phyloP scores from a whole-genome alignment of 2,113 vertebrate genomes.

The Ibidorhyncha struthersii region DNA sequence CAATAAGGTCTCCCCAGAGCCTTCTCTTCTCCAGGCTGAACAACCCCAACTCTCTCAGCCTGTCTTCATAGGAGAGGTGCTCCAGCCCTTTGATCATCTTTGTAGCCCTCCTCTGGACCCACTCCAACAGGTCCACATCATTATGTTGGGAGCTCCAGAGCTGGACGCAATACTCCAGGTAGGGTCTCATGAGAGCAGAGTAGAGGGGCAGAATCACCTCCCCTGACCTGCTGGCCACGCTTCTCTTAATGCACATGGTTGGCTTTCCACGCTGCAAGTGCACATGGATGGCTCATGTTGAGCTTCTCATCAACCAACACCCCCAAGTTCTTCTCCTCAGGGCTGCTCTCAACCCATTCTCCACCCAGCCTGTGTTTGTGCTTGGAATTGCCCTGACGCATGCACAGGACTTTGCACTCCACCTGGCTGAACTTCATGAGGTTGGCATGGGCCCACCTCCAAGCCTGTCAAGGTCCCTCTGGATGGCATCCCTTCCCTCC shows the following conservation, averaged over 20 bases:
- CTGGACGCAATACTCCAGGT: no score
- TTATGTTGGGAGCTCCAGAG: not conserved
- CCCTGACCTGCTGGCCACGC: not conserved
- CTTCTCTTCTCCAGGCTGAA: not conserved
- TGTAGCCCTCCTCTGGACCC: not conserved
- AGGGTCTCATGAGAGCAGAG: no score
- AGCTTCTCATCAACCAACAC: not conserved
- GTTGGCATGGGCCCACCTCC: not conserved
- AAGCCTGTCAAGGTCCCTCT: no score
- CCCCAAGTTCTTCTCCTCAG: not conserved
- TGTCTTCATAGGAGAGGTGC: not conserved
- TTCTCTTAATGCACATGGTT: not conserved
- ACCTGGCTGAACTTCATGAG: not conserved
- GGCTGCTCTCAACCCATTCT: not conserved
- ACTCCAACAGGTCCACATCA: not conserved
- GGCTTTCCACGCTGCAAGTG: not conserved
- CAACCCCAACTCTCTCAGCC: not conserved
- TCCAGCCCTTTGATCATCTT: not conserved
- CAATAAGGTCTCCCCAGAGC: not conserved
- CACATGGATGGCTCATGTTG: not conserved
- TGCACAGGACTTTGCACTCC: not conserved
- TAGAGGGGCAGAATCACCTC: no score
- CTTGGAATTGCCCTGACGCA: not conserved
- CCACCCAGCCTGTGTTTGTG: not conserved
- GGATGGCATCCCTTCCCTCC: no score